Percentiles rank a stretch among this genome's conserved stretches.
phyloP scores from a whole-genome alignment of 2,888 invertebrate species.

The Crossocerus cetratus region DNA sequence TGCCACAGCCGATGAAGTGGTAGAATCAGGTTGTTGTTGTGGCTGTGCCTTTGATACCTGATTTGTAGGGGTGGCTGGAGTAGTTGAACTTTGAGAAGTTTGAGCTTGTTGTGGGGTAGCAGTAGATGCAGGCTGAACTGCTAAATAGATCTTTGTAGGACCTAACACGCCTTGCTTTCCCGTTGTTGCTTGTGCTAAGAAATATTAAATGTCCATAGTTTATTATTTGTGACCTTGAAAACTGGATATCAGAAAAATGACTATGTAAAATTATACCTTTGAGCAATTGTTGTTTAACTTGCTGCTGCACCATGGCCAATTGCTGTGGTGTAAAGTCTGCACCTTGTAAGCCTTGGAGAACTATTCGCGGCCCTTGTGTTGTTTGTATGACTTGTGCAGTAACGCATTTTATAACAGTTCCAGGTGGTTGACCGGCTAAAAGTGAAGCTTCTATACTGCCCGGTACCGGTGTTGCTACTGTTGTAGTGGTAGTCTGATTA shows the following conservation, averaged over 20 bases:
- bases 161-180: conserved; percentile 91
- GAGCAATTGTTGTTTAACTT: conserved; percentile 91
- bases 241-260: conserved; percentile 1
- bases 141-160: conserved; percentile 91
- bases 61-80: conserved; percentile 47
- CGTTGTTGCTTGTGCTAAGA: conserved; percentile 88
- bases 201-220: conserved; percentile 4
- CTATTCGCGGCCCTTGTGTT: conserved; percentile 90
- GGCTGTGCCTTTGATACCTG: conserved; percentile 50
- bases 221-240: conserved; percentile 11
- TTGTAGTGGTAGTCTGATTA: conserved; percentile 52
- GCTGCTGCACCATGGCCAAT: conserved; percentile 89
- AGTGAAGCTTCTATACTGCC: conserved; percentile 84
- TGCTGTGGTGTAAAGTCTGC: conserved; percentile 90
- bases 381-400: conserved; percentile 93
- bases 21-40: conserved; percentile 49
- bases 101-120: conserved; percentile 50
- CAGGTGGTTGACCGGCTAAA: conserved; percentile 88
- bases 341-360: conserved; percentile 90
- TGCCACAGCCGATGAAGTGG: conserved; percentile 40
- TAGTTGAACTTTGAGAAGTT: conserved; percentile 49
- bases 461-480: conserved; percentile 75
- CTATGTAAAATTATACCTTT: conserved; percentile 81
- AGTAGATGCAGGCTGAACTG: conserved; percentile 85
- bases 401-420: conserved; percentile 91